Evolutionary conservation across 2,113 vertebrate species (phyloP).

Genomic region (Phycodurus eques): DNA sequence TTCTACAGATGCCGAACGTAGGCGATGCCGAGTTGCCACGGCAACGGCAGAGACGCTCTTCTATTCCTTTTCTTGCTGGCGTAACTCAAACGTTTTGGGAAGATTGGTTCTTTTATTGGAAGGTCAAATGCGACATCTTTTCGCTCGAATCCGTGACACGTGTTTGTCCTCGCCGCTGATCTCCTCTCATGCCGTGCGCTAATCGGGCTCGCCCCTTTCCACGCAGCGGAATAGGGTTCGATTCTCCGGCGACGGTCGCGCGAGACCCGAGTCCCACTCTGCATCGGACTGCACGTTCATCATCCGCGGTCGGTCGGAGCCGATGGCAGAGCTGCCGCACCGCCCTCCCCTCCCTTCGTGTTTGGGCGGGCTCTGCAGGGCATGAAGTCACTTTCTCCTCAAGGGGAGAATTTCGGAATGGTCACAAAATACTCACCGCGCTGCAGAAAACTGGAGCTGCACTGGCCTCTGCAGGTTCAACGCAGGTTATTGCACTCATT

Average conservation of each 20-base stretch:
- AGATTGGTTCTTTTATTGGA: not conserved
- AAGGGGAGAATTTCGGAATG: constrained; percentile 39
- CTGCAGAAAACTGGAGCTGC: constrained; percentile 62
- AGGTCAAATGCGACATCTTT: not conserved
- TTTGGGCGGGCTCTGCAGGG: constrained; percentile 13
- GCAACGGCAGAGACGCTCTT: not conserved
- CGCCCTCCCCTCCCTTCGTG: not conserved
- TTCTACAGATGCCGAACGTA: not conserved
- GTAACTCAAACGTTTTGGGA: not conserved
- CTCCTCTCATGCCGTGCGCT: not conserved
- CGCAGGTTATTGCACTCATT: constrained; percentile 58
- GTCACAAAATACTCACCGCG: constrained; percentile 51
- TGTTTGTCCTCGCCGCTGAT: not conserved
- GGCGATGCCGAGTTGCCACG: not conserved
- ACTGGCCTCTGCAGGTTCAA: constrained; percentile 69
- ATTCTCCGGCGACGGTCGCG: constrained; percentile 6
- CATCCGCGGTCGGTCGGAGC: constrained; percentile 21
- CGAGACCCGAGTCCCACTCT: too few relatives aligned
- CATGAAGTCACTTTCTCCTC: constrained; percentile 22
- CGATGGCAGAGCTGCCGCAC: constrained; percentile 1
- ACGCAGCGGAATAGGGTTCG: not conserved
- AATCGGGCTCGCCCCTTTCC: not conserved
- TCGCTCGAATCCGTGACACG: not conserved
- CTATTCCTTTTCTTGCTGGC: not conserved
- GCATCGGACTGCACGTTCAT: constrained; percentile 21